A percentile compares a stretch with the other conserved stretches of the same genome.
phyloP scores from a whole-genome alignment of 2,888 invertebrate species.

The Torymus texanus region DNA sequence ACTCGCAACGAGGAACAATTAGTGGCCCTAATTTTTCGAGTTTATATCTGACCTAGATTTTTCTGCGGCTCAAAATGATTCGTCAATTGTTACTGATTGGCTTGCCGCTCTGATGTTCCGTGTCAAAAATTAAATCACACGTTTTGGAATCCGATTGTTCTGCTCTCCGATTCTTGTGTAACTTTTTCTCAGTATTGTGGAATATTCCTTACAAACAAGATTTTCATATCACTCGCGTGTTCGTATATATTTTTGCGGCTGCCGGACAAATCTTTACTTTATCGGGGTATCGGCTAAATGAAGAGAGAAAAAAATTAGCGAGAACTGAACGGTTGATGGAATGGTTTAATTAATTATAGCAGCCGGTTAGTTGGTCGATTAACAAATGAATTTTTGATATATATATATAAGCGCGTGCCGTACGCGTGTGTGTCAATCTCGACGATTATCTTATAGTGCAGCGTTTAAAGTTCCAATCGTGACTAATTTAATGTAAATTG shows the following conservation, averaged over 20 bases:
- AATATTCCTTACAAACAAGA: conserved; percentile 30
- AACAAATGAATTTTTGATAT: too few species aligned
- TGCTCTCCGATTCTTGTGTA: not conserved
- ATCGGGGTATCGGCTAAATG: too few species aligned
- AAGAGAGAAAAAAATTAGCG: too few species aligned
- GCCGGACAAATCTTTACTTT: too few species aligned
- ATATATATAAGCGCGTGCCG: too few species aligned
- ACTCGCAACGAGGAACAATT: not conserved
- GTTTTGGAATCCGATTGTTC: not conserved
- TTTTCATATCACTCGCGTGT: not conserved
- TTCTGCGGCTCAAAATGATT: not conserved
- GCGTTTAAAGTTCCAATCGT: too few species aligned
- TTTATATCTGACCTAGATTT: conserved; percentile 15
- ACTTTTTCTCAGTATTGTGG: conserved; percentile 11
- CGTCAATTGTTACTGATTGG: conserved; percentile 5
- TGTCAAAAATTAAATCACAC: not conserved
- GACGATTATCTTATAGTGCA: too few species aligned
- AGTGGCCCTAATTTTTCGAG: conserved; percentile 10
- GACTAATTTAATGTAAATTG: too few species aligned
- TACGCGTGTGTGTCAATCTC: too few species aligned
- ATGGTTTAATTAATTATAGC: too few species aligned
- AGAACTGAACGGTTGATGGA: too few species aligned
- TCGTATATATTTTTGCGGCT: not conserved
- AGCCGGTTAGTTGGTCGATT: too few species aligned
- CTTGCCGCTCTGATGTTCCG: not conserved